Evolutionary conservation across 1,140 invertebrate genomes (phyloP).

Genomic region (Macrosteles quadrilineatus): DNA sequence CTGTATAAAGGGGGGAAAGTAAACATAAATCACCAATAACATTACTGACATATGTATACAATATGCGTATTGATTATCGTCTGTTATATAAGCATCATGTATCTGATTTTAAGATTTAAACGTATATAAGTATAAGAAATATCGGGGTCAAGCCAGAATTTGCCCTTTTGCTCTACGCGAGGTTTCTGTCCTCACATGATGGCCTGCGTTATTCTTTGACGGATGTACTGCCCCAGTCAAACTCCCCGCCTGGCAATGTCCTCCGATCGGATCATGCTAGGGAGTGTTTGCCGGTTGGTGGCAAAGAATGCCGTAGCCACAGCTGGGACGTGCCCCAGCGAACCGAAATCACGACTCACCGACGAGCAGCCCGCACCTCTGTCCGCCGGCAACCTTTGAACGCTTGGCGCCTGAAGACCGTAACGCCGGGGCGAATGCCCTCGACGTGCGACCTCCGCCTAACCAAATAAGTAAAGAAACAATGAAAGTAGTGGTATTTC

Average conservation of each 20-base stretch:
- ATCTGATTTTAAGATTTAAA: too few species aligned
- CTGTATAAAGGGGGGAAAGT: too few species aligned
- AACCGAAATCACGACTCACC: background rate
- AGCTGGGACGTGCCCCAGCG: too few species aligned
- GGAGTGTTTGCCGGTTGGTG: conserved; percentile 43
- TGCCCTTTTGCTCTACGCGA: conserved; percentile 81
- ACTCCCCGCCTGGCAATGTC: conserved; percentile 74
- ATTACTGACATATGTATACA: too few species aligned
- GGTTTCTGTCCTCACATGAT: conserved; percentile 84
- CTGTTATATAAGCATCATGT: too few species aligned
- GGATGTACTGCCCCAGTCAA: conserved; percentile 83
- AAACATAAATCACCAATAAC: too few species aligned
- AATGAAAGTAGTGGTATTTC: conserved; percentile 74
- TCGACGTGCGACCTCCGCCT: conserved; percentile 56
- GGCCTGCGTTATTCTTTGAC: conserved; percentile 82
- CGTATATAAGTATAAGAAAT: conserved; percentile 74
- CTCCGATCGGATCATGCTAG: conserved; percentile 61
- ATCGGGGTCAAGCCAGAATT: conserved; percentile 77
- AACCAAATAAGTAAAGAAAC: conserved; percentile 69
- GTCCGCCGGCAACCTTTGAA: conserved; percentile 31
- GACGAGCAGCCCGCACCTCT: background rate
- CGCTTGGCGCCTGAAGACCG: conserved; percentile 36
- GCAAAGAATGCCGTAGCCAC: background rate
- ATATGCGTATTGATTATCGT: too few species aligned
- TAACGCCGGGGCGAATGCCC: conserved; percentile 24